phyloP scores from a whole-genome alignment of 2,113 vertebrate genomes.

The Hemiprocne comata region DNA sequence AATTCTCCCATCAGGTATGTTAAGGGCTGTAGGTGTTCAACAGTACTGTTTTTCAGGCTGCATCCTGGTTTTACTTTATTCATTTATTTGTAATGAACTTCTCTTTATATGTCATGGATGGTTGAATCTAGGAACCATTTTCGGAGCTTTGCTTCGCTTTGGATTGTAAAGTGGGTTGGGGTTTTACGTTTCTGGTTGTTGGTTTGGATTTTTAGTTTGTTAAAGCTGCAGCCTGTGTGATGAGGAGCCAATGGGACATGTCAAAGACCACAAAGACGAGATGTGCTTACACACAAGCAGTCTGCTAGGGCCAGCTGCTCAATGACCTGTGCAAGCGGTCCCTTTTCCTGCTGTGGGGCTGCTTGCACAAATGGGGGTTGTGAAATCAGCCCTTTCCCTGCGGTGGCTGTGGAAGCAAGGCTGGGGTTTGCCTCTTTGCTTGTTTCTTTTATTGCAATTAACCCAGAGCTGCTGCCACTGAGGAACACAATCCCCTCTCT shows the following conservation, averaged over 20 bases:
- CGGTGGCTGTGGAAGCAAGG: neutral
- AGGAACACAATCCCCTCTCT: neutral
- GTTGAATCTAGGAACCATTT: neutral
- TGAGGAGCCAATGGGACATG: neutral
- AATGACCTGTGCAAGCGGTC: neutral
- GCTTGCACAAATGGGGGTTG: neutral
- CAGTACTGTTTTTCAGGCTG: neutral
- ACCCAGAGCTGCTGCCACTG: neutral
- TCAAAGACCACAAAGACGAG: neutral
- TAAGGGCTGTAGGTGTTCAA: neutral
- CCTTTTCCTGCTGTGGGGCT: neutral
- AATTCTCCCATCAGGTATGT: neutral
- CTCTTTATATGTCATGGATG: neutral
- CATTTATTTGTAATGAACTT: neutral
- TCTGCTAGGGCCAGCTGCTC: neutral
- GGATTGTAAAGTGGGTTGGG: neutral
- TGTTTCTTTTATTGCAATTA: neutral
- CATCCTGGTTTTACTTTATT: neutral
- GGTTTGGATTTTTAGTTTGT: neutral
- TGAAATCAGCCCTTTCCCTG: neutral
- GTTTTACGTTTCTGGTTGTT: neutral
- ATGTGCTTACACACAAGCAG: rapidly evolving
- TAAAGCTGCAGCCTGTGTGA: neutral
- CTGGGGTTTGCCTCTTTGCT: neutral
- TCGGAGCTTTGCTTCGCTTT: neutral